A percentile compares a stretch with the other conserved stretches of the same genome.
Conservation (phyloP, 2,113 vertebrate genomes). For the Falcunculus frontatus region DNA sequence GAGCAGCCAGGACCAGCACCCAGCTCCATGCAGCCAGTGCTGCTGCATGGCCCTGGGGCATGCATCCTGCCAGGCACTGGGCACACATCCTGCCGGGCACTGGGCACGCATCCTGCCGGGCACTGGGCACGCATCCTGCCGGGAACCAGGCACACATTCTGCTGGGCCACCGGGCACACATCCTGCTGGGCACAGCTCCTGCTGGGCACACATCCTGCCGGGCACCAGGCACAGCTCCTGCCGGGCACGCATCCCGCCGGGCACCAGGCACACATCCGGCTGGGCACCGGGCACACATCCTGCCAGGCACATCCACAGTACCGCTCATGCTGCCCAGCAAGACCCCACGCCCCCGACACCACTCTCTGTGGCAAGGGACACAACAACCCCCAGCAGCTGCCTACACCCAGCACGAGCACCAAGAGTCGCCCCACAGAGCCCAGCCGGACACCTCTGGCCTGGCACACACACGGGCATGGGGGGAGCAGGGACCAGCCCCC, state of each 20-base stretch:
- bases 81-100: too few relatives aligned
- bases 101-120: too few relatives aligned
- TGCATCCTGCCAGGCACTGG: not conserved
- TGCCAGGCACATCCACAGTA: not conserved
- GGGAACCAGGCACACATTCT: too few relatives aligned
- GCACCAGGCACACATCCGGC: too few relatives aligned
- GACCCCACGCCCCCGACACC: accelerated
- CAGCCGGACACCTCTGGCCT: accelerated
- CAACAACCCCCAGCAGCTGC: not conserved
- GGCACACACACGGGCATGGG: accelerated
- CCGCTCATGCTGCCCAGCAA: accelerated
- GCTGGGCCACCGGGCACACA: not conserved
- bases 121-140: accelerated
- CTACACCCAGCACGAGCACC: accelerated
- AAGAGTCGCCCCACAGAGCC: accelerated
- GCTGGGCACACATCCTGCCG: not conserved
- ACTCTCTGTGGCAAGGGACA: accelerated
- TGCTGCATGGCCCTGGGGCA: not conserved
- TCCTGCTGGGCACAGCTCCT: not conserved
- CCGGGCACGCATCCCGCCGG: not conserved
- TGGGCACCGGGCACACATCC: not conserved
- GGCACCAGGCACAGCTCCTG: not conserved
- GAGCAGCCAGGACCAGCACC: not conserved
- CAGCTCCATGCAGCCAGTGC: accelerated
- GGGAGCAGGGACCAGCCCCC: not conserved